These are phyloP conservation scores for Pluvialis apricaria DNA, from an alignment of 2,113 vertebrate genomes.

Conservation along the genomic window DNA sequence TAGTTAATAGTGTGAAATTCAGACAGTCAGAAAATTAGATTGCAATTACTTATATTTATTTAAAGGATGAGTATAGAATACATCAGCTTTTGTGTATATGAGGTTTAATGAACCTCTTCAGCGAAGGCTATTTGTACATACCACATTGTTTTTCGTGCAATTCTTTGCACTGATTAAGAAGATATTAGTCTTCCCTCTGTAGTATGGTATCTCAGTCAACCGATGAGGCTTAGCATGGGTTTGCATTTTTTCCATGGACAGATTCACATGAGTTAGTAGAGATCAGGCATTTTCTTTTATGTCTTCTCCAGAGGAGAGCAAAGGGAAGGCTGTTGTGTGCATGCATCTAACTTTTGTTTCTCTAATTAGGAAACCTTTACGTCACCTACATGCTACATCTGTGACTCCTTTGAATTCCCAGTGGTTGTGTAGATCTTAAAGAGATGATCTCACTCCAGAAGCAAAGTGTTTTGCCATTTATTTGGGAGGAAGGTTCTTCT, in stretches of 20 bases:
- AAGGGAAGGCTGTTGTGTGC: background rate
- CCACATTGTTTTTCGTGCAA: background rate
- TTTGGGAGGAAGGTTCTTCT: background rate
- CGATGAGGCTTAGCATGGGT: background rate
- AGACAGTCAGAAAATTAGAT: background rate
- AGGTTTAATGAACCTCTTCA: background rate
- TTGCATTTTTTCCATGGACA: background rate
- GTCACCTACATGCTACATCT: background rate
- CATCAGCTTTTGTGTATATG: background rate
- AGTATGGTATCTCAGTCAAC: background rate
- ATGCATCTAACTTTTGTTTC: background rate
- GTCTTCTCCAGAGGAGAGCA: background rate
- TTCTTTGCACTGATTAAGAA: conserved; percentile 13
- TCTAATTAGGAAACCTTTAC: background rate
- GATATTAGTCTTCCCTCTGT: background rate
- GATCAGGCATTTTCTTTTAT: background rate
- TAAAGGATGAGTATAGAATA: background rate
- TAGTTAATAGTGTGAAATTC: background rate
- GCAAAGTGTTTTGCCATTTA: background rate
- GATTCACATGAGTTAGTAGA: conserved; percentile 6
- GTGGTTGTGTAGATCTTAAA: background rate
- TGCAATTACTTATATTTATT: background rate
- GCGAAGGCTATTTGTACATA: background rate
- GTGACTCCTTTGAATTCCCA: background rate
- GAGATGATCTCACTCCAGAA: background rate